A percentile compares a stretch with the other conserved stretches of the same genome.
Evolutionary conservation across 2,113 vertebrate species (phyloP).

Genomic region (Ailurus styani): DNA sequence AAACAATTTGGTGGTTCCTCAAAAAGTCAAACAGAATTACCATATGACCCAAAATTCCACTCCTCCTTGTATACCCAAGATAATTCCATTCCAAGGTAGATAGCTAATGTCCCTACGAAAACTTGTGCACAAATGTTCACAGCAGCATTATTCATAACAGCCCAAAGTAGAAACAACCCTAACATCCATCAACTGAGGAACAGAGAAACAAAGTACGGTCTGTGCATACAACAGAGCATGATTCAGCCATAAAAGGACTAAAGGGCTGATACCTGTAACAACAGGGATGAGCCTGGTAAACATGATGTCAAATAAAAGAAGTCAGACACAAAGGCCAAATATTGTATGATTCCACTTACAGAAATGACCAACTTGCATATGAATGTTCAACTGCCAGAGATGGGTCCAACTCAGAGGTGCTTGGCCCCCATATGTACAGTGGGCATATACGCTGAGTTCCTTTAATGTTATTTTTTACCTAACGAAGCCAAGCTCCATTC

Average conservation of each 20-base stretch:
- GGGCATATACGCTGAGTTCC: neutral
- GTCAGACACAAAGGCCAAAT: neutral
- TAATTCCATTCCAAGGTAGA: neutral
- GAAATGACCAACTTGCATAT: neutral
- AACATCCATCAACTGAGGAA: neutral
- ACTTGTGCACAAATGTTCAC: neutral
- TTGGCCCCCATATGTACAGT: neutral
- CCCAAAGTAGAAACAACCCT: neutral
- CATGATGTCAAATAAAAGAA: neutral
- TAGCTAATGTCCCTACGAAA: neutral
- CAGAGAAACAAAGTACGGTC: neutral
- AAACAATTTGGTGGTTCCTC: neutral
- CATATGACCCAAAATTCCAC: neutral
- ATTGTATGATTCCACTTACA: neutral
- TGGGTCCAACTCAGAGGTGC: neutral
- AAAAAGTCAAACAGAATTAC: neutral
- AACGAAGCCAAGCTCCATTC: constrained; percentile 6
- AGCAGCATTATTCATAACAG: neutral
- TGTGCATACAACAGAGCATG: neutral
- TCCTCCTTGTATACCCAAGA: neutral
- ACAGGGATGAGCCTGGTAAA: neutral
- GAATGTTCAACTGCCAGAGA: neutral
- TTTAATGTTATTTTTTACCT: neutral
- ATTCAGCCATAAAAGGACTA: neutral
- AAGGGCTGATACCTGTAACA: neutral